phyloP scores from a whole-genome alignment of 2,797 vertebrate genomes.

The Pseudochirops corinnae region DNA sequence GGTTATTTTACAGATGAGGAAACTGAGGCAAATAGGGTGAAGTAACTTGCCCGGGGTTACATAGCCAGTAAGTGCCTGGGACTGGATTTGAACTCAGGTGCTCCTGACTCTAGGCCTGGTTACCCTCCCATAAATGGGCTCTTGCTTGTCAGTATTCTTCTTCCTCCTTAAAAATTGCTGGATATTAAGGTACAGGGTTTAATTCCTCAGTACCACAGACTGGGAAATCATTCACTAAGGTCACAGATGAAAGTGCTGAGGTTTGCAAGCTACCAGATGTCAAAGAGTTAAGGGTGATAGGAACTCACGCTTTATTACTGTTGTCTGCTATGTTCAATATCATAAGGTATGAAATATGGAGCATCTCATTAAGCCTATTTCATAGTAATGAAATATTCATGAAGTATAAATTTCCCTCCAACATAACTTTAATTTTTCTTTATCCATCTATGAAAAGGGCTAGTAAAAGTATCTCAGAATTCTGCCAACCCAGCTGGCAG shows the following conservation, averaged over 20 bases:
- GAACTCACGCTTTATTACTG: background rate
- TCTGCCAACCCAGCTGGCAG: background rate
- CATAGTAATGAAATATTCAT: constrained; percentile 12
- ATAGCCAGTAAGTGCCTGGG: too few relatives aligned
- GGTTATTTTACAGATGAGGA: too few relatives aligned
- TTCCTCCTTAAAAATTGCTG: background rate
- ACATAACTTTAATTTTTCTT: background rate
- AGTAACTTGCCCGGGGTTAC: too few relatives aligned
- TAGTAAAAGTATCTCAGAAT: background rate
- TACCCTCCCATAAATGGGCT: background rate
- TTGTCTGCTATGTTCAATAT: background rate
- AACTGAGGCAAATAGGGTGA: too few relatives aligned
- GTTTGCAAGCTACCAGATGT: background rate
- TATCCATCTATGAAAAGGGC: background rate
- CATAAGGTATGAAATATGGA: constrained; percentile 4
- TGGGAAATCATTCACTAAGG: background rate
- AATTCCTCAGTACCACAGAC: background rate
- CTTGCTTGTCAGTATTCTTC: background rate
- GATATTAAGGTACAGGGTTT: background rate
- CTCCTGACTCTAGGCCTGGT: background rate
- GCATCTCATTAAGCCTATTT: constrained; percentile 5
- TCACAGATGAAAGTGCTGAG: background rate
- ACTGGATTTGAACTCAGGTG: too few relatives aligned
- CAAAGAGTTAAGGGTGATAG: background rate
- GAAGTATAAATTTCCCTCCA: background rate